phyloP scores from a whole-genome alignment of 1,140 invertebrate species.

The Homarus americanus region DNA sequence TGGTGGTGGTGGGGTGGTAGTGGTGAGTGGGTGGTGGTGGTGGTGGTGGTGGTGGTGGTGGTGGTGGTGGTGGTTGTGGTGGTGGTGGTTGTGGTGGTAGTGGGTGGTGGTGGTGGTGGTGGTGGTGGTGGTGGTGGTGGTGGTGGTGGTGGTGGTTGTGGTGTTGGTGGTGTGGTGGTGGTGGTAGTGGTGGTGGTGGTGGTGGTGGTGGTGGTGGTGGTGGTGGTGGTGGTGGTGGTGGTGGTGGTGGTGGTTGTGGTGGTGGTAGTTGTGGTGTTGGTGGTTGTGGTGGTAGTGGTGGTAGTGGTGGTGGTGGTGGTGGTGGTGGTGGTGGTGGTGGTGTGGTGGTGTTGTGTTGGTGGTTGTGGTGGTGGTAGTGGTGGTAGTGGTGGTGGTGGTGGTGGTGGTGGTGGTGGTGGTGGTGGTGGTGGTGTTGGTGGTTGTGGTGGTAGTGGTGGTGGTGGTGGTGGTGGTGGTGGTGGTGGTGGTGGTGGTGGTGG shows the following conservation, averaged over 20 bases:
- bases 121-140: too few species aligned
- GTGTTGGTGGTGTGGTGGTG: too few species aligned
- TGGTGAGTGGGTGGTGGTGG: neutral
- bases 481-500: neutral
- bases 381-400: constrained; percentile 17
- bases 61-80: too few species aligned
- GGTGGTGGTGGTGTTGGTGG: neutral
- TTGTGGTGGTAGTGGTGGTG: neutral
- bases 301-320: constrained; percentile 13
- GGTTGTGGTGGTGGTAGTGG: neutral
- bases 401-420: constrained; percentile 7
- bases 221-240: too few species aligned
- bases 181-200: too few species aligned
- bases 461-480: neutral
- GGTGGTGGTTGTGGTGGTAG: too few species aligned
- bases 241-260: too few species aligned
- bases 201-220: neutral
- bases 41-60: neutral
- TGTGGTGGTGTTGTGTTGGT: constrained; percentile 16
- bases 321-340: constrained; percentile 22
- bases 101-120: too few species aligned
- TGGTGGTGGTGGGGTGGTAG: neutral
- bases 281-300: constrained; percentile 21
- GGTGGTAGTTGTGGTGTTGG: constrained; percentile 18
- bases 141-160: too few species aligned